These are phyloP conservation scores for Tricholauxania praeusta DNA, from an alignment of 2,888 invertebrate genomes.

Conservation along the genomic window DNA sequence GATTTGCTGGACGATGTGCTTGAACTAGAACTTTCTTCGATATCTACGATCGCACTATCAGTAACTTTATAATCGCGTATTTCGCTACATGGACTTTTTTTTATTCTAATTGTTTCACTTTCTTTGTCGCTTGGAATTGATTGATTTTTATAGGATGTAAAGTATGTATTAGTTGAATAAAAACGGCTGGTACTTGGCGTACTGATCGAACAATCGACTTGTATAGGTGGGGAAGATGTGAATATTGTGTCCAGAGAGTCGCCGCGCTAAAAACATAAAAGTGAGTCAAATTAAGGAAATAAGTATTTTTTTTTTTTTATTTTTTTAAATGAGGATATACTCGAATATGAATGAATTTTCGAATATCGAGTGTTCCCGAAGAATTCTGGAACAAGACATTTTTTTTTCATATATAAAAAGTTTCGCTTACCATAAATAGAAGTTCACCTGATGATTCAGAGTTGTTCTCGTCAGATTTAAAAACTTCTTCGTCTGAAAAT, in stretches of 20 bases:
- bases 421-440: slow-evolving; percentile 66
- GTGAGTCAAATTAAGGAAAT: background rate
- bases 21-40: slow-evolving; percentile 63
- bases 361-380: too few species aligned
- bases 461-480: slow-evolving; percentile 56
- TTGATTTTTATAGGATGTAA: slow-evolving; percentile 49
- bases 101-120: slow-evolving; percentile 37
- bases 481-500: slow-evolving; percentile 50
- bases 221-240: slow-evolving; percentile 72
- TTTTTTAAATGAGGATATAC: too few species aligned
- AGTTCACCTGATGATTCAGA: slow-evolving; percentile 66
- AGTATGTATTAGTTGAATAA: slow-evolving; percentile 49
- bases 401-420: background rate
- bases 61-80: slow-evolving; percentile 37
- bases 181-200: slow-evolving; percentile 57
- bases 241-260: slow-evolving; percentile 78
- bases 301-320: too few species aligned
- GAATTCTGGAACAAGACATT: too few species aligned
- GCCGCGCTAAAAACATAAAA: slow-evolving; percentile 70
- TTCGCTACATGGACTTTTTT: slow-evolving; percentile 14
- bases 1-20: slow-evolving; percentile 62
- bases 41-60: slow-evolving; percentile 66
- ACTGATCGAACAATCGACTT: slow-evolving; percentile 54
- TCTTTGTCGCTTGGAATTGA: slow-evolving; percentile 40
- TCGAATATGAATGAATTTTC: too few species aligned